phyloP scores from a whole-genome alignment of 2,113 vertebrate genomes.

The Oxyruncus cristatus region DNA sequence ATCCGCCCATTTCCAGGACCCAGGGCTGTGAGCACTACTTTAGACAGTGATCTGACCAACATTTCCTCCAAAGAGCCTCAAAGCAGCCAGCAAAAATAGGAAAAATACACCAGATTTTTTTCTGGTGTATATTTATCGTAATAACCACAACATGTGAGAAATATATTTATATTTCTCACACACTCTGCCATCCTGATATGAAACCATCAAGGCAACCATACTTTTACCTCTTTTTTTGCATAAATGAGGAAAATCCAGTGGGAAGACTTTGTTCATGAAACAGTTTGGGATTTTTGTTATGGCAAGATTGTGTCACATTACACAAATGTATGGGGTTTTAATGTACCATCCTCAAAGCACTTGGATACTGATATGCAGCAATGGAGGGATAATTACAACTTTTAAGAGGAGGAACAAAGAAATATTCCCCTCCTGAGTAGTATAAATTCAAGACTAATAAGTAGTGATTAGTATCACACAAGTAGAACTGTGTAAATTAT shows the following conservation, averaged over 20 bases:
- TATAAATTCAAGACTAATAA: constrained; percentile 21
- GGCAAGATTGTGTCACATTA: background rate
- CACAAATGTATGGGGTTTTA: background rate
- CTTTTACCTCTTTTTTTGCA: background rate
- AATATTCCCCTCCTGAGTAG: background rate
- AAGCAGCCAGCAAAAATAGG: background rate
- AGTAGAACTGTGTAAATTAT: constrained; percentile 13
- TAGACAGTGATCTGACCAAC: background rate
- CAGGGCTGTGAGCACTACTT: background rate
- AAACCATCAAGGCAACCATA: background rate
- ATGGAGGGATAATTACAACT: background rate
- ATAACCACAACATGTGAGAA: background rate
- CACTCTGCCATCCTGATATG: background rate
- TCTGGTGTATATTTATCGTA: background rate
- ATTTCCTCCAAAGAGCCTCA: background rate
- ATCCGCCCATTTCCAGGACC: background rate
- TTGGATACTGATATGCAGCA: background rate
- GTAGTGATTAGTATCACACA: background rate
- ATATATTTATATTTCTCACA: background rate
- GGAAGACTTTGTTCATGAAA: background rate
- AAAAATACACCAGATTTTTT: background rate
- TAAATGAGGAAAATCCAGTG: background rate
- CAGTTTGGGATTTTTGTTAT: background rate
- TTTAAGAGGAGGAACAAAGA: background rate
- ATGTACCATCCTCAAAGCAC: background rate